Evolutionary conservation across 2,113 vertebrate genomes (phyloP), one percentile per base, ranked within the genome.

Genomic region (Nothocercus julius): DNA sequence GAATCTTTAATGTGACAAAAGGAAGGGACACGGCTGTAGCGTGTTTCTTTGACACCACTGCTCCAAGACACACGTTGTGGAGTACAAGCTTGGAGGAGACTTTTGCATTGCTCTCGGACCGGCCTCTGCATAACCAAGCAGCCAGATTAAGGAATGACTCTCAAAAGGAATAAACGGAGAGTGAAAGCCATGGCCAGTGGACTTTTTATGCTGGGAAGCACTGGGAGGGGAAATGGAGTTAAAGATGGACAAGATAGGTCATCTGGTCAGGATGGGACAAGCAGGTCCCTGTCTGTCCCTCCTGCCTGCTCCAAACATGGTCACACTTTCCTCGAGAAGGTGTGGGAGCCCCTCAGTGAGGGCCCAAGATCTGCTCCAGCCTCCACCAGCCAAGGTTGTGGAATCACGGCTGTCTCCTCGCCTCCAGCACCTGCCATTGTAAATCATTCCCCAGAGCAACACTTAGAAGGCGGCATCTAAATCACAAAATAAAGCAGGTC

Each of bases 401-500:
- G 49, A 93, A 82, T 76, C 93, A 54, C 79, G 59, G 73, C 74
- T 42, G 44, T 66, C 61, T 90, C 51, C 82, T 85, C 45, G 64
- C 38, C 76, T 78, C 73, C 51, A 89, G 44, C 34, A 81, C 59
- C 63, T 77, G 74, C 61, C 85, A 58, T 38, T 88, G 85, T 87
- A 95, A 97, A 97, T 96, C 91, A 95, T 13, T 82, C 32, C 85
- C 92, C 75, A 94, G 42, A 93, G 92, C 49, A 73, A 83, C 17
- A 75, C 87, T 97, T 93, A 96, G 90, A 62, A 96, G 95, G 86
- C 93, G 76, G 82, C 73, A 95, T 85, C 96, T 94, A 97, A 97
- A 97, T 97, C 96, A 97, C 91, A 95, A 95, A 98, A 97, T 74
- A 97, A 97, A 66, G 66, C 95, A 97, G 91, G 89, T 96, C 86